phyloP scores from a whole-genome alignment of 2,113 vertebrate species.

The Meles meles region DNA sequence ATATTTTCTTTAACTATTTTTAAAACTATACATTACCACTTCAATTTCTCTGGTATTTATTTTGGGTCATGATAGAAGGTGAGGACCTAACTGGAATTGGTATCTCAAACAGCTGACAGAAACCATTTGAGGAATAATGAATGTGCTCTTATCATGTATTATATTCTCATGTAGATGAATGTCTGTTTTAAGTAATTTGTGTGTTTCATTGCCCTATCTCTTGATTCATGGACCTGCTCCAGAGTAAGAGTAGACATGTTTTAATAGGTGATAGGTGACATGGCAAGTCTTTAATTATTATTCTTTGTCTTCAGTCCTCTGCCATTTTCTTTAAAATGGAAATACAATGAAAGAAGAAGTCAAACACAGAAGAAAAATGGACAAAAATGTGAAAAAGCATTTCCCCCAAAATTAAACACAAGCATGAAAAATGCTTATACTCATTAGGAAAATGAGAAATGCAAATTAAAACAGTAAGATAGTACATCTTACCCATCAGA shows the following conservation, averaged over 20 bases:
- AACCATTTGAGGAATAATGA: neutral
- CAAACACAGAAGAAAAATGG: neutral
- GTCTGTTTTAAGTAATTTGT: neutral
- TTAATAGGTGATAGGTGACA: neutral
- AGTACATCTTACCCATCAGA: neutral
- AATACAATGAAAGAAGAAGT: neutral
- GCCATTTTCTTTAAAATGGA: neutral
- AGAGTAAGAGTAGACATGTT: neutral
- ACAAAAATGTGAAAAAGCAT: neutral
- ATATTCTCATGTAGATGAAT: neutral
- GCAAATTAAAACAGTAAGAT: neutral
- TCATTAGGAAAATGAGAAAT: neutral
- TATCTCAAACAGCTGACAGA: neutral
- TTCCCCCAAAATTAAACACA: neutral
- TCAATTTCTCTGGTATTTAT: neutral
- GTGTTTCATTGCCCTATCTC: neutral
- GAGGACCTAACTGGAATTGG: neutral
- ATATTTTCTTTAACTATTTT: neutral
- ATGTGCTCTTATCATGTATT: neutral
- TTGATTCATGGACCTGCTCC: neutral
- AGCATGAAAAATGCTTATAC: neutral
- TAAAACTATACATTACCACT: neutral
- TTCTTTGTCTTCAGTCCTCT: neutral
- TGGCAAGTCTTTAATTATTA: neutral
- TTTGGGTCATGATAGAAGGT: neutral